Base-by-base conservation (phyloP, 1,140 invertebrate species). In the Heliconius hermathena region DNA sequence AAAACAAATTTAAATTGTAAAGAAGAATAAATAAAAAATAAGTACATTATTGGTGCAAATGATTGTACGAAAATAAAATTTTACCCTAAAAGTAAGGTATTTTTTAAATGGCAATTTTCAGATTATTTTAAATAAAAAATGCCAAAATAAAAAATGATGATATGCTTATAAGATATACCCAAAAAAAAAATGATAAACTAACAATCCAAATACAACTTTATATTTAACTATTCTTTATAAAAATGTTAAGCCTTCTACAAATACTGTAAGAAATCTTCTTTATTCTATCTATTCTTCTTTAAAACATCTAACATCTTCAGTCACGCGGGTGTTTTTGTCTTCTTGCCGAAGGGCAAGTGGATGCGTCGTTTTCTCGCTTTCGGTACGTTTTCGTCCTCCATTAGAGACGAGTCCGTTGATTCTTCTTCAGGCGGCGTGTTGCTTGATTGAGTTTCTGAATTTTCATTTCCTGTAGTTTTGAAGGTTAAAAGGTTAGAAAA, bases 261-360 rank as follows among this genome's bases (percentile, higher is more conserved):
- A 49, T 71, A 71, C n/a, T 60, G 74, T 41, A 36, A 8, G 11
- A 11, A 60, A 60, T 29, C 11, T 57, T 22, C 20, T 66, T 66
- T 66, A 22, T 66, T 66, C 60, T 66, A 66, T 66, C 29, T 36
- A 38, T 49, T 66, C 54, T 26, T 41, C 49, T 46, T 52, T 57
- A 29, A 54, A 77, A 72, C 73, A 41, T 18, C 71, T 36, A 20
- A 41, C 29, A 20, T 20, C 71, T 36, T 72, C 52, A 29, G 91
- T 94, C 93, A 94, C 93, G 93, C 93, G 16, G 92, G 91, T 5
- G 91, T 92, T 73, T 94, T 94, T 1, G 87, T 46, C 49, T 93
- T 94, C 82, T 94, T 94, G 0, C 90, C 92, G 81, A 94, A 94
- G 2, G 92, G 91, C 18, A 94, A 85, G 33, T 93, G 90, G 18